Conservation (phyloP, 2,888 invertebrate genomes). For the Leucoma salicis region DNA sequence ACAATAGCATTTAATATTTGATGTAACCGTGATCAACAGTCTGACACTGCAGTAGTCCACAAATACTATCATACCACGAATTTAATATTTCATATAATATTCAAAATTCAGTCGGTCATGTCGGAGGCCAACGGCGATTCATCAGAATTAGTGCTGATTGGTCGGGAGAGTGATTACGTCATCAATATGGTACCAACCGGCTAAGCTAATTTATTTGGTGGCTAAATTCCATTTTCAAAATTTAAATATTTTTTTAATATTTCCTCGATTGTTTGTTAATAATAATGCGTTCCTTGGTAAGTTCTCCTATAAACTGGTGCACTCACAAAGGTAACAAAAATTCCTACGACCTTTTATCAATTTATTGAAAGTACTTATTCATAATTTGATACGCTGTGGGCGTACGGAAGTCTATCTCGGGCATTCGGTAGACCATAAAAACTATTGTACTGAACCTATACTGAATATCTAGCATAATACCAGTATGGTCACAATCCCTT, state of each 20-base stretch:
- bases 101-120: slow-evolving; percentile 48
- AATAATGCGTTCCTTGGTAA: background rate
- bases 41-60: slow-evolving; percentile 25
- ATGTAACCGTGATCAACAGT: slow-evolving; percentile 16
- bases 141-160: slow-evolving; percentile 73
- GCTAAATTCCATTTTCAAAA: slow-evolving; percentile 30
- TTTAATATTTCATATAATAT: slow-evolving; percentile 50
- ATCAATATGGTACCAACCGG: slow-evolving; percentile 59
- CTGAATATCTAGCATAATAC: no score
- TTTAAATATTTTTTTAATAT: slow-evolving; percentile 2
- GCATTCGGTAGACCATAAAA: no score
- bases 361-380: no score
- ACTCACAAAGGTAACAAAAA: no score
- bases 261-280: background rate
- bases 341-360: no score
- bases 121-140: slow-evolving; percentile 50
- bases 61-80: slow-evolving; percentile 36
- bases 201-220: slow-evolving; percentile 28
- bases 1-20: slow-evolving; percentile 7
- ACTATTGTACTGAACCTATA: no score
- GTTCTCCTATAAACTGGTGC: no score
- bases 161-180: slow-evolving; percentile 67
- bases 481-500: no score
- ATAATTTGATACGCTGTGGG: no score
- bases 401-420: no score